Conservation (phyloP, 2,113 vertebrate genomes). For the Thunnus thynnus region DNA sequence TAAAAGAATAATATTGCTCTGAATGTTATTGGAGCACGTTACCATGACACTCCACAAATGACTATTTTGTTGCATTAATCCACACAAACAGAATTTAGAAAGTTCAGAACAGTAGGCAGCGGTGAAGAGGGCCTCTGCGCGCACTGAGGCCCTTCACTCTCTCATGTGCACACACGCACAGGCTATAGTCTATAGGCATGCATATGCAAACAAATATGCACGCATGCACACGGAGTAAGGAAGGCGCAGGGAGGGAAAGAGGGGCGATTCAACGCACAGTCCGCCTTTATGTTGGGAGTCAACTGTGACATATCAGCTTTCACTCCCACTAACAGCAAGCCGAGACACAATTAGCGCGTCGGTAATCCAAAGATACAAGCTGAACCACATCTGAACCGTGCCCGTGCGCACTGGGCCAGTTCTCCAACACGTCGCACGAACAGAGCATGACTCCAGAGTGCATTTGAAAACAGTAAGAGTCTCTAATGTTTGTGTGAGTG, state of each 20-base stretch:
- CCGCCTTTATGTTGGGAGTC: constrained; percentile 30
- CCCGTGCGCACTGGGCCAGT: constrained; percentile 27
- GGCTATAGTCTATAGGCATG: not conserved
- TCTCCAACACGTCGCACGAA: not conserved
- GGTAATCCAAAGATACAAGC: constrained; percentile 16
- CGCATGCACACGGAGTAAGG: not conserved
- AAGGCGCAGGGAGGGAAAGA: not conserved
- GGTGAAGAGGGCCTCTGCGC: not conserved
- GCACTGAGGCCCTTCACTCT: not conserved
- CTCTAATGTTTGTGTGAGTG: constrained; percentile 35
- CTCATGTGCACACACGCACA: not conserved
- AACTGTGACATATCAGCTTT: constrained; percentile 53
- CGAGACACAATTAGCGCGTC: constrained; percentile 41
- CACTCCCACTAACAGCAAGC: constrained; percentile 34
- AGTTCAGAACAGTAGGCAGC: not conserved
- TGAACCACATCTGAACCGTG: constrained; percentile 14
- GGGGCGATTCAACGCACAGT: not conserved
- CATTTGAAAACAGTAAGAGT: constrained; percentile 18
- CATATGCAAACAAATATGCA: constrained; percentile 19
- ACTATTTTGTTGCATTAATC: not conserved
- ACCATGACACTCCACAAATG: not conserved
- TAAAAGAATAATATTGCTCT: no score
- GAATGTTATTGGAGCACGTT: not conserved
- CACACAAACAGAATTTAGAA: not conserved
- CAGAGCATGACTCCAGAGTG: not conserved